Base-by-base conservation (phyloP, 2,797 vertebrate genomes). In the Platalea minor region DNA sequence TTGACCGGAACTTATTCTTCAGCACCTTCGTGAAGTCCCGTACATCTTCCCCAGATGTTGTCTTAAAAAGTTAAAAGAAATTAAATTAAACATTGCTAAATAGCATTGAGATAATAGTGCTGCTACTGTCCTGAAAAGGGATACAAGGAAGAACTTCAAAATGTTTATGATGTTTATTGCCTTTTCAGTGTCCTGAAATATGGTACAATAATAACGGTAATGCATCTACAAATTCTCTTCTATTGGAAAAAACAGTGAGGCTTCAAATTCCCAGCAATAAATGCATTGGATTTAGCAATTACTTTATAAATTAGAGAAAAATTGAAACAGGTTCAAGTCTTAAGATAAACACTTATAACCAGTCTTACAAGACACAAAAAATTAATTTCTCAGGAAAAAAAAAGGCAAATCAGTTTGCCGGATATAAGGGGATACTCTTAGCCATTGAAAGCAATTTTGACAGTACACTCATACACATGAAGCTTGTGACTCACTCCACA, bases 1-100 rank as follows among this genome's bases (percentile, higher is more conserved):
- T 99, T 3, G 99, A 99, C 73, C 99, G 98, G 96, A 99, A 99
- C 95, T 99, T 99, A 97, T 99, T 99, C 98, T 99, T 99, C 97
- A 99, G 97, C 94, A 99, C 99, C 98, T 99, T 99, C 3, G 99
- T 99, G 98, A 99, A 99, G 97, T 99, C 99, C 13, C 99, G 98
- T 89, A 99, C 99, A 94, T 99, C 99, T 97, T 99, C 99, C 11
- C 99, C 99, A 29, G 99, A 99, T n/a, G 99, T 99, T 18, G 99
- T 99, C 99, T 99, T 59, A 68, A 19, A 65, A 94, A 80, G 19
- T 75, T 80, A 80, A 89, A 89, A 70, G 13, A 88, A 70, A 67
- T 56, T 39, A 88, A 86, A 93, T 53, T 57, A 73, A 88, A 85
- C 6, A 41, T 84, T 37, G 29, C 17, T 59, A 69, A 88, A 90